phyloP scores from a whole-genome alignment of 2,797 vertebrate genomes.

The Gymnodraco acuticeps region DNA sequence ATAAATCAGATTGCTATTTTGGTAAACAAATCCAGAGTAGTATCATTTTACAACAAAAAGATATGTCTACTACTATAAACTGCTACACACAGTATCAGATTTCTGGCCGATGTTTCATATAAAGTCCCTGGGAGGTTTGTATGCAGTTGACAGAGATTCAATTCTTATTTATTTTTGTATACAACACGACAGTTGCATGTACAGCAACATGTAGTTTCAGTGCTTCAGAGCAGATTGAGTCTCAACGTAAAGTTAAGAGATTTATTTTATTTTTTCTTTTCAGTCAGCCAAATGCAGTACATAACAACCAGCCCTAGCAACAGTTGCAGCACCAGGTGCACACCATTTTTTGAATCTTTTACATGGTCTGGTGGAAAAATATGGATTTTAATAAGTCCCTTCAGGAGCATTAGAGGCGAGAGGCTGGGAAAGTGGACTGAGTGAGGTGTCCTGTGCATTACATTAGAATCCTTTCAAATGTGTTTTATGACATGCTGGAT shows the following conservation, averaged over 20 bases:
- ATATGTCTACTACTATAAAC: slow-evolving; percentile 37
- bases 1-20: slow-evolving; percentile 15
- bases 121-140: slow-evolving; percentile 48
- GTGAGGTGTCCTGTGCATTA: slow-evolving; percentile 57
- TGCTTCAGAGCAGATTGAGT: slow-evolving; percentile 17
- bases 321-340: slow-evolving; percentile 78
- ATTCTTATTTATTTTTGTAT: slow-evolving; percentile 23
- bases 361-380: slow-evolving; percentile 79
- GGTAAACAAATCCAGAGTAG: slow-evolving; percentile 16
- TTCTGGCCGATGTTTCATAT: slow-evolving; percentile 77
- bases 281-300: slow-evolving; percentile 47
- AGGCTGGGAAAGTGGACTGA: slow-evolving; percentile 69
- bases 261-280: slow-evolving; percentile 22
- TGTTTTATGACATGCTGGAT: slow-evolving; percentile 55
- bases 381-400: slow-evolving; percentile 86
- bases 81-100: slow-evolving; percentile 70
- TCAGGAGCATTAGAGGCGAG: slow-evolving; percentile 70
- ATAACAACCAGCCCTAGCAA: slow-evolving; percentile 59
- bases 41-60: slow-evolving; percentile 35
- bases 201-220: slow-evolving; percentile 13
- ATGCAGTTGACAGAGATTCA: slow-evolving; percentile 59
- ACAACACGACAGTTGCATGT: slow-evolving; percentile 38
- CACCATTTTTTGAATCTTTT: slow-evolving; percentile 75
- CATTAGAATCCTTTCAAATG: slow-evolving; percentile 64
- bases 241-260: slow-evolving; percentile 28